Evolutionary conservation across 2,797 vertebrate genomes (phyloP).

Genomic region (Sparus aurata): DNA sequence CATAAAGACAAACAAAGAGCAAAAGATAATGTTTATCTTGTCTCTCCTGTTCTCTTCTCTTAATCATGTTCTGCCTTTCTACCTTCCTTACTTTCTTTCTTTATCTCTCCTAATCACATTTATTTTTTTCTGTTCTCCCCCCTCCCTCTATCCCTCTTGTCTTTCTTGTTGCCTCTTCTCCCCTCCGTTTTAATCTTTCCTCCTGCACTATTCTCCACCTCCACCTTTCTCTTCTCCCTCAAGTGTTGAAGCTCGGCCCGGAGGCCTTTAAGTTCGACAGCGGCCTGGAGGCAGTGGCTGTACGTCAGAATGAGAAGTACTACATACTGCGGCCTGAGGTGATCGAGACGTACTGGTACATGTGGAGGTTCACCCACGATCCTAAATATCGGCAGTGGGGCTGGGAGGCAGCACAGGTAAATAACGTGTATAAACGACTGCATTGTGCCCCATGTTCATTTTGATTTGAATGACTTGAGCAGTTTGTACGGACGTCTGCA

Average conservation of each 20-base stretch:
- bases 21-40: constrained; percentile 14
- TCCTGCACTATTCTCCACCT: too few species aligned
- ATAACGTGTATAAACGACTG: neutral
- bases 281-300: constrained; percentile 94
- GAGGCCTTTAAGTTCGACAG: constrained; percentile 99
- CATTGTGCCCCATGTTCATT: neutral
- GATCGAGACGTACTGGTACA: constrained; percentile 99
- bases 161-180: neutral
- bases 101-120: neutral
- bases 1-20: constrained; percentile 35
- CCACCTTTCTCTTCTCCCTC: neutral
- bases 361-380: constrained; percentile 98
- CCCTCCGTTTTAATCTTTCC: neutral
- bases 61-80: neutral
- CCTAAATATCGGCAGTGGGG: constrained; percentile 98
- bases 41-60: constrained; percentile 9
- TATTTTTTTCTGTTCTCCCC: neutral
- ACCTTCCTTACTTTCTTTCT: neutral
- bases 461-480: neutral
- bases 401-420: constrained; percentile 97
- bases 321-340: constrained; percentile 98
- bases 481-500: neutral
- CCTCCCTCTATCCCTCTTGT: too few species aligned
- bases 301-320: constrained; percentile 98
- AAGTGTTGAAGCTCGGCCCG: constrained; percentile 96